Percentiles rank a stretch among this genome's conserved stretches.
Conservation (phyloP, 1,140 invertebrate species). For the Hycleus cichorii region DNA sequence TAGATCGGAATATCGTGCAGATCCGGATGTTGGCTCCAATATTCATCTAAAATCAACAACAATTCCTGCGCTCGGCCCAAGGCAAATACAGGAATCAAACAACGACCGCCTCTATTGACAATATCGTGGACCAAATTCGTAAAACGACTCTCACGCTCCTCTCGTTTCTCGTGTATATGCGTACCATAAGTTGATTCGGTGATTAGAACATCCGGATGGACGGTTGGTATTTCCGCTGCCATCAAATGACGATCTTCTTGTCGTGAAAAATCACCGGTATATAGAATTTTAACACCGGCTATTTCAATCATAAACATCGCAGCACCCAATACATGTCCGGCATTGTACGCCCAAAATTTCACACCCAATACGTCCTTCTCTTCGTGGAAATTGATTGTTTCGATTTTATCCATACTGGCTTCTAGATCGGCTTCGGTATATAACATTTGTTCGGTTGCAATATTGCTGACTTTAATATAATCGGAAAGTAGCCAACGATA, state of each 20-base stretch:
- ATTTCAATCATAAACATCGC: slow-evolving; percentile 99
- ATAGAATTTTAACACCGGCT: slow-evolving; percentile 92
- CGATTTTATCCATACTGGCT: slow-evolving; percentile 97
- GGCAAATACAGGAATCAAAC: slow-evolving; percentile 98
- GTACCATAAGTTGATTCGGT: slow-evolving; percentile 99
- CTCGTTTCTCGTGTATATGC: slow-evolving; percentile 96
- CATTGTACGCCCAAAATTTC: slow-evolving; percentile 98
- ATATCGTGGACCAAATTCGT: slow-evolving; percentile 94
- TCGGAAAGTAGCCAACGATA: slow-evolving; percentile 98
- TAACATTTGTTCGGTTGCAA: slow-evolving; percentile 94
- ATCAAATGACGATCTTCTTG: slow-evolving; percentile 99
- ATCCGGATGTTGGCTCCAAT: slow-evolving; percentile 97
- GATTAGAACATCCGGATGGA: slow-evolving; percentile 94
- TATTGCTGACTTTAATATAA: slow-evolving; percentile 99
- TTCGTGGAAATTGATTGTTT: slow-evolving; percentile 97
- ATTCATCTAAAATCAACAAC: slow-evolving; percentile 95
- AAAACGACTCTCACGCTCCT: slow-evolving; percentile 92
- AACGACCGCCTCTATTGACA: slow-evolving; percentile 89
- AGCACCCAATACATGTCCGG: slow-evolving; percentile 96
- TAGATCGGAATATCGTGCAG: slow-evolving; percentile 99
- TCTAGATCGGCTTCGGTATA: slow-evolving; percentile 97
- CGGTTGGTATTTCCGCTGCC: slow-evolving; percentile 96
- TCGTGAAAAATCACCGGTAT: slow-evolving; percentile 97
- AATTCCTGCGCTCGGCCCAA: slow-evolving; percentile 96
- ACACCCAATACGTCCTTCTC: slow-evolving; percentile 96